Conservation (phyloP, 1,140 invertebrate genomes). For the Geopemphigus sp. region DNA sequence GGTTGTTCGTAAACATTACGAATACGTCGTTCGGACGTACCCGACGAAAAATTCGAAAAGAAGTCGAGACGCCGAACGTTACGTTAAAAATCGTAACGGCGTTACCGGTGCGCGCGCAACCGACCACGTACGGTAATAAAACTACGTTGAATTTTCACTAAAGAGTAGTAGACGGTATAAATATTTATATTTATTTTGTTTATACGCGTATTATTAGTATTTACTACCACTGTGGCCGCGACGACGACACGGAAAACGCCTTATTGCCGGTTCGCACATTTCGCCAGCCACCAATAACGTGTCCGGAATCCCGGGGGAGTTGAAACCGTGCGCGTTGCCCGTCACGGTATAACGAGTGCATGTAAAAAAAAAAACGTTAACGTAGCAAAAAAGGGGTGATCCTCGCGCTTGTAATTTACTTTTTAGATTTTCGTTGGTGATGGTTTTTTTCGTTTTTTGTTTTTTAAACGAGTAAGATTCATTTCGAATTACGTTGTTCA, state of each 20-base stretch:
- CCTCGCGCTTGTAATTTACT: neutral
- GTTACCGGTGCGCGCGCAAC: neutral
- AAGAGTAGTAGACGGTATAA: neutral
- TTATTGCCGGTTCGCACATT: conserved; percentile 33
- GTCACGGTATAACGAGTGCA: neutral
- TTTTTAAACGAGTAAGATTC: too few relatives aligned
- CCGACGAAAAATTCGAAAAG: too few relatives aligned
- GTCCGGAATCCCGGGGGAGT: neutral
- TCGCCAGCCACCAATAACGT: conserved; percentile 13
- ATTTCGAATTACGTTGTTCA: too few relatives aligned
- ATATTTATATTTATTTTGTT: neutral
- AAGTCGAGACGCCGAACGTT: too few relatives aligned
- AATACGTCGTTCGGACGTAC: too few relatives aligned
- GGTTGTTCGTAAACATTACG: too few relatives aligned
- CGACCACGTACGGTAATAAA: neutral
- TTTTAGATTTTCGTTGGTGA: neutral
- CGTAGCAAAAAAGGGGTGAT: neutral
- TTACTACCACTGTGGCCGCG: neutral
- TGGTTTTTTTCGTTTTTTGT: neutral
- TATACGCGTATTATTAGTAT: conserved; percentile 29
- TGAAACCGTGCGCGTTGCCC: neutral
- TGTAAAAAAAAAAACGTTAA: neutral
- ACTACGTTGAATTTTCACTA: neutral
- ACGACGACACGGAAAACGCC: conserved; percentile 34
- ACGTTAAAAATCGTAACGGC: neutral